Evolutionary conservation across 2,888 invertebrate species (phyloP), one percentile per base, ranked within the genome.

Genomic region (Andrena praecox): DNA sequence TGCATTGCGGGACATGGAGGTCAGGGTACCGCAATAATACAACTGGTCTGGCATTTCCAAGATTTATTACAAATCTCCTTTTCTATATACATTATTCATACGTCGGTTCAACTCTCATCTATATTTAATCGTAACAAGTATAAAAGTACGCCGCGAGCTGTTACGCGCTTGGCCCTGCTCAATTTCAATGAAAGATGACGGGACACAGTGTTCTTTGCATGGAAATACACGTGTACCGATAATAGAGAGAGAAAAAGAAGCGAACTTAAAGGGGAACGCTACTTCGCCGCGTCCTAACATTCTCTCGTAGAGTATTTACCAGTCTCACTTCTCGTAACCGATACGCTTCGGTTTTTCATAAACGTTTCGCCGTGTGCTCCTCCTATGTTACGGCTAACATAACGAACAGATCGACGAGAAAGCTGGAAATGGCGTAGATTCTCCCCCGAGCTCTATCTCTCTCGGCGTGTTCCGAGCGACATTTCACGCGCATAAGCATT

Each of bases 61-160:
- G 82, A 72, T 88, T 88, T 88, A 88, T 88, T 88, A 87, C 79
- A 87, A 85, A 86, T 86, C 82, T 87, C 73, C 66, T 77, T 76
- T 78, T 77, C 75, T 89, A 89, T 89, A 76, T 88, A 89, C 89
- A 89, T 70, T 69, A 76, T 63, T 75, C 78, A 54, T 81, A 67
- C 71, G 74, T 71, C 33, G 60, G 60, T 79, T 79, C 80, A 80
- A 84, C 64, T 63, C 50, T 63, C 54, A 73, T 75, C 56, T 56
- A 56, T 24, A 78, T 72, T 71, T 59, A 54, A 76, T 82, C 84
- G 71, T 69, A 89, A 87, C 83, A 79, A 78, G 80, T 88, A 88
- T 76, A 88, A 89, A 89, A 87, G 71, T 86, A 84, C 74, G 59
- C 70, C 63, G 24, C 24, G 74, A 62, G 63, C 64, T 78, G 60